Conservation (phyloP, 1,140 invertebrate species). For the Pygmarrhopalites habei region DNA sequence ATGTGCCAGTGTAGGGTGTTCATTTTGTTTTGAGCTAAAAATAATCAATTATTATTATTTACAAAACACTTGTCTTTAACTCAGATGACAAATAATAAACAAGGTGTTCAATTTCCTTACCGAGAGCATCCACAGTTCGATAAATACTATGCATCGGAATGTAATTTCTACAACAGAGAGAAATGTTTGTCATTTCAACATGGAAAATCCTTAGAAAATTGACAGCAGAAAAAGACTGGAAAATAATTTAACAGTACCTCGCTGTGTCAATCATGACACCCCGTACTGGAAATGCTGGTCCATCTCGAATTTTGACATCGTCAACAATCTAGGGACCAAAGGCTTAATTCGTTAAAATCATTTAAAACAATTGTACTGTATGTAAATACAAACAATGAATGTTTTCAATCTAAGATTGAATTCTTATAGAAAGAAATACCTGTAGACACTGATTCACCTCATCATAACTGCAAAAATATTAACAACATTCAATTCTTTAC, state of each 20-base stretch:
- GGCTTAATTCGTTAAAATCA: background rate
- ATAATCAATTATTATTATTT: too few species aligned
- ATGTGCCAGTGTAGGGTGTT: constrained; percentile 43
- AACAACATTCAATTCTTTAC: too few species aligned
- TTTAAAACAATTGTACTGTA: background rate
- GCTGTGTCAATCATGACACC: constrained; percentile 55
- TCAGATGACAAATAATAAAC: too few species aligned
- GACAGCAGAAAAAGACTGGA: too few species aligned
- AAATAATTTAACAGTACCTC: too few species aligned
- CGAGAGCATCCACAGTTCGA: constrained; percentile 41
- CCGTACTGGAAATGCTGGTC: constrained; percentile 64
- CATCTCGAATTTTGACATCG: constrained; percentile 57
- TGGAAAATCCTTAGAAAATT: too few species aligned
- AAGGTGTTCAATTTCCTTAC: too few species aligned
- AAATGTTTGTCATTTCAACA: too few species aligned
- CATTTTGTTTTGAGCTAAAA: constrained; percentile 42
- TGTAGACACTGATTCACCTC: constrained; percentile 31
- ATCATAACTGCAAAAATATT: too few species aligned
- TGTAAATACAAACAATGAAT: too few species aligned
- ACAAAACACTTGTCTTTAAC: too few species aligned
- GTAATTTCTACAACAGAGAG: constrained; percentile 39
- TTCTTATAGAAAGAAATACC: constrained; percentile 13
- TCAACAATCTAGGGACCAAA: constrained; percentile 54
- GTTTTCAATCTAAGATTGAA: background rate
- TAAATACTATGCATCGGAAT: constrained; percentile 37